Percentiles rank a stretch among this genome's conserved stretches.
phyloP scores from a whole-genome alignment of 2,888 invertebrate species.

The Hyposoter didymator region DNA sequence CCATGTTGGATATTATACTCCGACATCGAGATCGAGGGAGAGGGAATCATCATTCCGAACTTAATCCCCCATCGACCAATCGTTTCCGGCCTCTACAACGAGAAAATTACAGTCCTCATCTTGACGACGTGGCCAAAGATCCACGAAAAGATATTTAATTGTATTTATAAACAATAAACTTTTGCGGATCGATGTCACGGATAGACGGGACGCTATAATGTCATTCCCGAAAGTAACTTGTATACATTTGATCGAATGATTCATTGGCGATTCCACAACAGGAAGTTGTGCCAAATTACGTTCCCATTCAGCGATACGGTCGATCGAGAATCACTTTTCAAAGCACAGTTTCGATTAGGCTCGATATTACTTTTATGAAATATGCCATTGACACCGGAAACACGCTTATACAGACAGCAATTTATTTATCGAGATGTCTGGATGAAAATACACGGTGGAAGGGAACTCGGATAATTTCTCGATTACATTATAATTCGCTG shows the following conservation, averaged over 20 bases:
- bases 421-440: neutral
- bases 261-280: conserved; percentile 35
- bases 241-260: conserved; percentile 47
- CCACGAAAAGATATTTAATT: neutral
- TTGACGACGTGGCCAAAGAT: conserved; percentile 9
- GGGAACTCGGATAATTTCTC: neutral
- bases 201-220: neutral
- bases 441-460: neutral
- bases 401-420: neutral
- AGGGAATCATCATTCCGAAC: conserved; percentile 40
- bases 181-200: neutral
- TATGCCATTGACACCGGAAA: conserved; percentile 4
- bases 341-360: neutral
- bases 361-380: neutral
- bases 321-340: neutral
- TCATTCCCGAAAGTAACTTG: neutral
- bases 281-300: conserved; percentile 27
- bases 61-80: conserved; percentile 62
- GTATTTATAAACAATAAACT: conserved; percentile 3
- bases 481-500: neutral
- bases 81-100: conserved; percentile 53
- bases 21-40: conserved; percentile 25
- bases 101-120: conserved; percentile 57
- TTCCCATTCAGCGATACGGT: conserved; percentile 3
- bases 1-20: conserved; percentile 53